Conservation (phyloP, 1,140 invertebrate species). For the Manduca sexta region DNA sequence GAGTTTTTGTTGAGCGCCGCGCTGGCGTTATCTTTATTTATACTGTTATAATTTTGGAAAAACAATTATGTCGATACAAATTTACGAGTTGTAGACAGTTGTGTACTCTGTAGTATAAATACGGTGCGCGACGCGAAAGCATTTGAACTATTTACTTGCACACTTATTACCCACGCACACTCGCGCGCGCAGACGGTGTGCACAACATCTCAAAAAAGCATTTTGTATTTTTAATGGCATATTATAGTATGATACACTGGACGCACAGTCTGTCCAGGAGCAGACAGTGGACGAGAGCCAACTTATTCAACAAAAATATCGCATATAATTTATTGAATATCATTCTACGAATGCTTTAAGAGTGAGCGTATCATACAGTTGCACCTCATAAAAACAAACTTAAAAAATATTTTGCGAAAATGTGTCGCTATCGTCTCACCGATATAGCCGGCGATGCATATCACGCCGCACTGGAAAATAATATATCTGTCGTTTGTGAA, state of each 20-base stretch:
- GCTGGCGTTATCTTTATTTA: slow-evolving; percentile 39
- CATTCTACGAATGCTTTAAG: slow-evolving; percentile 56
- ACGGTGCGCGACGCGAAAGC: neutral
- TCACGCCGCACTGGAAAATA: slow-evolving; percentile 22
- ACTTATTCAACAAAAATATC: slow-evolving; percentile 63
- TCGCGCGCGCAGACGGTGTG: no score
- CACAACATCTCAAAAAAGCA: slow-evolving; percentile 3
- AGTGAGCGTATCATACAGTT: slow-evolving; percentile 53
- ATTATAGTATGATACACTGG: slow-evolving; percentile 30
- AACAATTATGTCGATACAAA: slow-evolving; percentile 37
- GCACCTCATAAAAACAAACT: slow-evolving; percentile 67
- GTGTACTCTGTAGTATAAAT: slow-evolving; percentile 12
- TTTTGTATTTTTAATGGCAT: slow-evolving; percentile 15
- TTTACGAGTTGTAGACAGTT: slow-evolving; percentile 56
- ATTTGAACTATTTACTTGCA: no score
- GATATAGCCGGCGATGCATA: slow-evolving; percentile 36
- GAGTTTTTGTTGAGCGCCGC: slow-evolving; percentile 29
- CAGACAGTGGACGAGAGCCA: slow-evolving; percentile 57
- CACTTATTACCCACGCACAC: no score
- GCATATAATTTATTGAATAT: slow-evolving; percentile 64
- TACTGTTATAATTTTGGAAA: slow-evolving; percentile 35
- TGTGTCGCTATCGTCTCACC: slow-evolving; percentile 33
- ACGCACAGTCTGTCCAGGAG: slow-evolving; percentile 35
- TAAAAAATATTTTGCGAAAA: slow-evolving; percentile 50
- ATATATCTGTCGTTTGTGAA: slow-evolving; percentile 27